Evolutionary conservation across 2,113 vertebrate species (phyloP), one percentile per base, ranked within the genome.

Genomic region (Aleadryas rufinucha): DNA sequence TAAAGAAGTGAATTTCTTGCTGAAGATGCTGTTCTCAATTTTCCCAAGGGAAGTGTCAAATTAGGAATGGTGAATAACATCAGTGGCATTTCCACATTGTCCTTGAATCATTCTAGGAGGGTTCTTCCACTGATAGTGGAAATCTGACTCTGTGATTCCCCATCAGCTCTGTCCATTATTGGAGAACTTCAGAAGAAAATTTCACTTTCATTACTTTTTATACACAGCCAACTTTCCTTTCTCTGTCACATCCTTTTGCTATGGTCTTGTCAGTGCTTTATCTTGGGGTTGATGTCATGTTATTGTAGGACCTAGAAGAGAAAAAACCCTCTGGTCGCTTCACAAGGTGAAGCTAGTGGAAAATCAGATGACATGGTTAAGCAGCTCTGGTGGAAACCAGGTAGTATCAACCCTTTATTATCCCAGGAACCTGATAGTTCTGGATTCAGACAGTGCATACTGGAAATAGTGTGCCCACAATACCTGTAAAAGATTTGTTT

Each of bases 201-300:
- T 23, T 71, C 7, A 13, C 1, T 31, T 87, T 78, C 56, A 42
- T 9, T 45, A 22, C 3, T n/a, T 79, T 88, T 30, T 5, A 1
- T 26, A 54, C 9, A 39, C 2, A 64, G 13, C 3, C 0, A 10
- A 18, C 7, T 57, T 82, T 53, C 16, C 4, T 83, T 90, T 37
- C 10, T 45, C 11, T 53, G 2, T 8, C 6, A 37, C 33, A 44
- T 14, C 5, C 3, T 22, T 68, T 69, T 74, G 17, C 30, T 52
- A 6, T 0, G 2, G 22, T 49, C 10, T 77, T 3, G 8, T 63
- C 37, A 71, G 6, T 13, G 5, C 14, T 72, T 5, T 42, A 1
- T 12, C 10, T 71, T 54, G 10, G 18, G 6, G 8, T 7, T 37
- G 21, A 33, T 84, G 24, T 23, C 22, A 11, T 28, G 11, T 37